These are phyloP conservation scores for Triplophysa bombifrons DNA, from an alignment of 2,797 vertebrate genomes.

Conservation along the genomic window DNA sequence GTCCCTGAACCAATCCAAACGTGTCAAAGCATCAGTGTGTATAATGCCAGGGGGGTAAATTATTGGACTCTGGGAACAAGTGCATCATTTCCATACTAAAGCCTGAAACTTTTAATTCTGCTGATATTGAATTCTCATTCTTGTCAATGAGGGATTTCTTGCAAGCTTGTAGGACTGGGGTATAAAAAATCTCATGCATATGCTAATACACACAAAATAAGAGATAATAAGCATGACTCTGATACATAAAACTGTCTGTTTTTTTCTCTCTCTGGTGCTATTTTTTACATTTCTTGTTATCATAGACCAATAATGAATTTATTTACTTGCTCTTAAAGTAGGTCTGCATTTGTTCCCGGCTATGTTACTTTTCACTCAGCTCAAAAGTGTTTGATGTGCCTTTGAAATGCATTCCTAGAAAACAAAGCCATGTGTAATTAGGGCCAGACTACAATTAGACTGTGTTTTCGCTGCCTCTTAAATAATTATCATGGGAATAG, in stretches of 20 bases:
- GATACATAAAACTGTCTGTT: constrained; percentile 63
- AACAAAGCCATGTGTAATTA: constrained; percentile 80
- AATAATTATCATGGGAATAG: constrained; percentile 74
- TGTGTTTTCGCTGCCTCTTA: constrained; percentile 73
- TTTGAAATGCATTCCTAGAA: constrained; percentile 73
- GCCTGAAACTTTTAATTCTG: constrained; percentile 45
- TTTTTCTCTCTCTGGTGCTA: constrained; percentile 70
- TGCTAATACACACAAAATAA: constrained; percentile 73
- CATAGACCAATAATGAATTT: constrained; percentile 75
- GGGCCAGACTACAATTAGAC: constrained; percentile 74
- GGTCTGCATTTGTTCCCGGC: constrained; percentile 60
- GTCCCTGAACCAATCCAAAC: constrained; percentile 15
- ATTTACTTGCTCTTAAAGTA: constrained; percentile 70
- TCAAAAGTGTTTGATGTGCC: constrained; percentile 75
- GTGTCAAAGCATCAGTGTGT: constrained; percentile 52
- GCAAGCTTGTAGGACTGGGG: constrained; percentile 55
- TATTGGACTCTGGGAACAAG: constrained; percentile 33
- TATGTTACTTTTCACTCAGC: constrained; percentile 73
- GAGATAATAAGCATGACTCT: constrained; percentile 71
- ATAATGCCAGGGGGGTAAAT: constrained; percentile 49
- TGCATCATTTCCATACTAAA: constrained; percentile 41
- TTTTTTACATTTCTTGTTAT: constrained; percentile 73
- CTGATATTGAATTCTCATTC: constrained; percentile 59
- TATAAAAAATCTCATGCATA: constrained; percentile 65
- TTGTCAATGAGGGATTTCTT: constrained; percentile 50